phyloP scores from a whole-genome alignment of 1,140 invertebrate species.

The Drosophila sp. region DNA sequence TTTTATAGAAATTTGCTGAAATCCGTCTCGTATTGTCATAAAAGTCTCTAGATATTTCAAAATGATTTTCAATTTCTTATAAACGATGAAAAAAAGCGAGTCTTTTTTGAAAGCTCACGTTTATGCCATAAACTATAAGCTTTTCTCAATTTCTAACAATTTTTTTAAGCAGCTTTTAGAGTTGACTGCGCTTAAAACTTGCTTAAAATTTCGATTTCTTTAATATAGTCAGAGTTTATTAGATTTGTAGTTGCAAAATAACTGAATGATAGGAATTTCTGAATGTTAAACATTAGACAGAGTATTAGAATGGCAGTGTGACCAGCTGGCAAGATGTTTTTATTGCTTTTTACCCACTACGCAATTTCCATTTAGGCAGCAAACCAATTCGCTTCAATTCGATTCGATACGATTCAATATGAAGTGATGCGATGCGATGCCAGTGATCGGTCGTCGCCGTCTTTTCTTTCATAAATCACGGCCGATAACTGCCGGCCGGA shows the following conservation, averaged over 20 bases:
- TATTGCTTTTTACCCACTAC: slow-evolving; percentile 36
- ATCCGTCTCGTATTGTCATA: too few species aligned
- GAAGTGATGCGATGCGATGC: slow-evolving; percentile 4
- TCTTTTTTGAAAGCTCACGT: too few species aligned
- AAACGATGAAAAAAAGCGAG: too few species aligned
- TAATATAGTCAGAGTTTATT: too few species aligned
- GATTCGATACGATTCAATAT: slow-evolving; percentile 24
- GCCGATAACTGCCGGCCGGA: slow-evolving; percentile 41
- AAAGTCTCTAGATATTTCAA: too few species aligned
- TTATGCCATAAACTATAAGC: too few species aligned
- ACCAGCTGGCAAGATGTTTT: neutral
- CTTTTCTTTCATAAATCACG: slow-evolving; percentile 65
- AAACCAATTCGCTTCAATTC: slow-evolving; percentile 25
- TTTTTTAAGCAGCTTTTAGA: neutral
- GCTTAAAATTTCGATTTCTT: too few species aligned
- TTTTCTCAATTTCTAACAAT: too few species aligned
- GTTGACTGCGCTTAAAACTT: neutral
- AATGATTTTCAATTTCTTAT: too few species aligned
- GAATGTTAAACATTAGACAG: neutral
- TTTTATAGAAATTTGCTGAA: too few species aligned
- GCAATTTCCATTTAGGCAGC: slow-evolving; percentile 60
- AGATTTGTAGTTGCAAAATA: too few species aligned
- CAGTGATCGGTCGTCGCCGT: slow-evolving; percentile 39
- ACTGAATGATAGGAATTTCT: too few species aligned
- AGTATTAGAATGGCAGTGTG: slow-evolving; percentile 15